Evolutionary conservation across 2,888 invertebrate genomes (phyloP).

Genomic region (Meta bourneti): DNA sequence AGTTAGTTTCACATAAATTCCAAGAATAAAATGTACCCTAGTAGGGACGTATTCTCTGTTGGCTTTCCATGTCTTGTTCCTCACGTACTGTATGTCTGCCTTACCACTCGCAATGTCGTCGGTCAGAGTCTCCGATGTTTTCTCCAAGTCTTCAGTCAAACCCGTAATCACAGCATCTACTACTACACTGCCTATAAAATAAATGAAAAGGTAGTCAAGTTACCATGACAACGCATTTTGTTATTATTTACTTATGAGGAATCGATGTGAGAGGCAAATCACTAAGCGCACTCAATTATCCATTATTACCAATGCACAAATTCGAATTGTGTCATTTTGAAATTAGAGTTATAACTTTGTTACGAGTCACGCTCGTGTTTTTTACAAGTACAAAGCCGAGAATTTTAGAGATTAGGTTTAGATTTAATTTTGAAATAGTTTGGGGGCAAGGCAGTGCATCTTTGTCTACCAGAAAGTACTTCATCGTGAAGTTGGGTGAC

Average conservation of each 20-base stretch:
- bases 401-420: too few species aligned
- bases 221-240: background rate
- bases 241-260: background rate
- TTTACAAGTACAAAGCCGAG: too few species aligned
- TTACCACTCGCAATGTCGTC: constrained; percentile 37
- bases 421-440: too few species aligned
- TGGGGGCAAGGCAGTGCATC: too few species aligned
- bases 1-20: background rate
- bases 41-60: constrained; percentile 35
- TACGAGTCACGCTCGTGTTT: too few species aligned
- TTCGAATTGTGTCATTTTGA: too few species aligned
- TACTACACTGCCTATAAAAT: constrained; percentile 61
- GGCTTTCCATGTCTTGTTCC: constrained; percentile 18
- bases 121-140: constrained; percentile 29
- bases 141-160: constrained; percentile 38
- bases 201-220: background rate
- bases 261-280: background rate
- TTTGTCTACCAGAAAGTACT: too few species aligned
- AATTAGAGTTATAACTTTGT: too few species aligned
- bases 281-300: background rate
- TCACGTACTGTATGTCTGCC: constrained; percentile 54
- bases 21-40: constrained; percentile 19
- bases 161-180: constrained; percentile 67
- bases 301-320: background rate
- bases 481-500: too few species aligned